Base-by-base conservation (phyloP, 2,888 invertebrate species). In the Eupithecia pulchellata region DNA sequence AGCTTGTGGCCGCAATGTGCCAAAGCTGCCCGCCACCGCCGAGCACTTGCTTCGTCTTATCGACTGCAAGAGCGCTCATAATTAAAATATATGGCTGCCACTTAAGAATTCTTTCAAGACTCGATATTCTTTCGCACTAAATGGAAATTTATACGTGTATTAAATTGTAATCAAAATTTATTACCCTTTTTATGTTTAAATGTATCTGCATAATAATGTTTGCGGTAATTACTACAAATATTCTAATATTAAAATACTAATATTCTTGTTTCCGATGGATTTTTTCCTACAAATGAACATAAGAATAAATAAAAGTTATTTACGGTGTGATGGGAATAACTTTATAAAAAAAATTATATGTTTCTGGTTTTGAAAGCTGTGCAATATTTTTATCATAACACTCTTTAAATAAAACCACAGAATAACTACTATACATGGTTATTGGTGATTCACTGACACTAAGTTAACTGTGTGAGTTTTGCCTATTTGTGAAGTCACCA, bases 21-120 rank as follows among this genome's bases (percentile, higher is more conserved):
- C 30, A 11, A n/a, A n/a, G 34, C 27, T 68, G 57, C 68, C 63
- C 64, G 60, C 69, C 67, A 64, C 47, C 32, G 65, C 69, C 68
- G 67, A 64, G 42, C 17, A 52, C 65, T 69, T 57, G 69, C 69
- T 75, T 82, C 81, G 84, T 85, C 85, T 88, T 89, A 91, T 91
- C 90, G 89, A 89, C 85, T 84, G 85, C 88, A 87, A 88, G 89
- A 86, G 84, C 87, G 78, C 81, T 85, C 86, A 84, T 92, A 92
- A 92, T 92, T 92, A 91, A 90, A 91, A 92, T 92, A 91, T 92
- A 90, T 85, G 88, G 86, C 84, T 83, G 85, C 88, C 86, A 89
- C 89, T 91, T 87, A 86, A 89, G 87, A 88, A 89, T 86, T 87
- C 87, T 86, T 90, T 88, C 84, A 76, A 82, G 77, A 81, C 79